phyloP scores from a whole-genome alignment of 2,888 invertebrate genomes.

The Orthonevra nobilis region DNA sequence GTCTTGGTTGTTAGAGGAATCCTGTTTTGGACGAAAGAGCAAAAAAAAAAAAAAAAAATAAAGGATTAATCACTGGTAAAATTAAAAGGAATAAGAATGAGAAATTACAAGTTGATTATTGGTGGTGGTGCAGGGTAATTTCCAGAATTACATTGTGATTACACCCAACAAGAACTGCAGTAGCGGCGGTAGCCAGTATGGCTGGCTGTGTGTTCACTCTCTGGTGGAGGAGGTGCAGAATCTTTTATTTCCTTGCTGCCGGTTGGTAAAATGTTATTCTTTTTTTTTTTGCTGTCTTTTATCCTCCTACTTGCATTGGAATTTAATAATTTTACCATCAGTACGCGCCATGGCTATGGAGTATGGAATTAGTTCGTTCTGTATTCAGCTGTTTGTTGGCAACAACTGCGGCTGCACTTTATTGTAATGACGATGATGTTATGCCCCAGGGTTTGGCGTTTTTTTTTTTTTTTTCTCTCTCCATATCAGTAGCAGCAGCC shows the following conservation, averaged over 20 bases:
- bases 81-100: conserved; percentile 65
- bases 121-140: conserved; percentile 69
- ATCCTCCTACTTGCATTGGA: conserved; percentile 69
- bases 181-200: conserved; percentile 44
- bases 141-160: conserved; percentile 69
- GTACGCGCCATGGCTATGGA: conserved; percentile 12
- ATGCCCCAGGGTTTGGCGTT: conserved; percentile 40
- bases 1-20: conserved; percentile 50
- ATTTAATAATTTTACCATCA: conserved; percentile 69
- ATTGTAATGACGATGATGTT: conserved; percentile 69
- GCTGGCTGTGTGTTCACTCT: conserved; percentile 26
- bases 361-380: conserved; percentile 53
- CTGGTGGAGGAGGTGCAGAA: conserved; percentile 53
- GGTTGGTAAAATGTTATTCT: too few relatives aligned
- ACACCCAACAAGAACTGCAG: conserved; percentile 49
- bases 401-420: conserved; percentile 68
- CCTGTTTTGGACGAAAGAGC: conserved; percentile 39
- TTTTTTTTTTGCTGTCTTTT: conserved; percentile 43
- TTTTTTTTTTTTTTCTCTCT: conserved; percentile 26
- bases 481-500: conserved; percentile 42
- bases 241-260: conserved; percentile 21
- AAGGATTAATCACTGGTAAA: conserved; percentile 67
- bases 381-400: conserved; percentile 70
- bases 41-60: conserved; percentile 5
- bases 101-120: conserved; percentile 70